Evolutionary conservation across 1,140 invertebrate genomes (phyloP).

Genomic region (Drosophila nigromelanica): DNA sequence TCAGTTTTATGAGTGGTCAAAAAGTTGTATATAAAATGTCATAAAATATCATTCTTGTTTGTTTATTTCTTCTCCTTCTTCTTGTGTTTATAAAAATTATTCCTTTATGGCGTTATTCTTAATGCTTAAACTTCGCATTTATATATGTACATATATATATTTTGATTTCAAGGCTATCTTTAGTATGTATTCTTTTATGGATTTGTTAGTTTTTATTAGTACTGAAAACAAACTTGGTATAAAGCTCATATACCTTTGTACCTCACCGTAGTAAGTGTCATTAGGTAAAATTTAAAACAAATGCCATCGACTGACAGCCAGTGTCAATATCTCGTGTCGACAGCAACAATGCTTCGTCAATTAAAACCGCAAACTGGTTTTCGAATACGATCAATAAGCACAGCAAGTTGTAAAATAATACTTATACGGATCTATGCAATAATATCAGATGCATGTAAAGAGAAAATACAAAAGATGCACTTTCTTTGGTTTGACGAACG

Average conservation of each 20-base stretch:
- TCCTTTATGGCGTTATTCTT: too few relatives aligned
- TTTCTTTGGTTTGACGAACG: background rate
- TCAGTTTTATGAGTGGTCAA: too few relatives aligned
- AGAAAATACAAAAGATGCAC: constrained; percentile 23
- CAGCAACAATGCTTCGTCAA: constrained; percentile 53
- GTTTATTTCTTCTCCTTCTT: too few relatives aligned
- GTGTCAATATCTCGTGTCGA: constrained; percentile 19
- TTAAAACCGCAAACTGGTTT: constrained; percentile 64
- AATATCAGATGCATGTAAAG: constrained; percentile 26
- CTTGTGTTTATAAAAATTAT: too few relatives aligned
- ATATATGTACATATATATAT: too few relatives aligned
- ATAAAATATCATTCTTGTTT: too few relatives aligned
- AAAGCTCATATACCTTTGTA: constrained; percentile 12
- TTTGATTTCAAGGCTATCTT: too few relatives aligned
- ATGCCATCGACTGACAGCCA: constrained; percentile 2
- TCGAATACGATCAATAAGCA: constrained; percentile 25
- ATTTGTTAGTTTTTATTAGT: too few relatives aligned
- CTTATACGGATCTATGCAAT: constrained; percentile 27
- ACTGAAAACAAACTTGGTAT: background rate
- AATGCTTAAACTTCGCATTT: too few relatives aligned
- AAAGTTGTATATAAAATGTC: too few relatives aligned
- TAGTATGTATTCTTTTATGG: too few relatives aligned
- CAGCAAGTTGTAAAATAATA: constrained; percentile 33
- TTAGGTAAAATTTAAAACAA: constrained; percentile 10
- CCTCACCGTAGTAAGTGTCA: constrained; percentile 10